Base-by-base conservation (phyloP, 2,797 vertebrate genomes). In the Oreochromis grahami region DNA sequence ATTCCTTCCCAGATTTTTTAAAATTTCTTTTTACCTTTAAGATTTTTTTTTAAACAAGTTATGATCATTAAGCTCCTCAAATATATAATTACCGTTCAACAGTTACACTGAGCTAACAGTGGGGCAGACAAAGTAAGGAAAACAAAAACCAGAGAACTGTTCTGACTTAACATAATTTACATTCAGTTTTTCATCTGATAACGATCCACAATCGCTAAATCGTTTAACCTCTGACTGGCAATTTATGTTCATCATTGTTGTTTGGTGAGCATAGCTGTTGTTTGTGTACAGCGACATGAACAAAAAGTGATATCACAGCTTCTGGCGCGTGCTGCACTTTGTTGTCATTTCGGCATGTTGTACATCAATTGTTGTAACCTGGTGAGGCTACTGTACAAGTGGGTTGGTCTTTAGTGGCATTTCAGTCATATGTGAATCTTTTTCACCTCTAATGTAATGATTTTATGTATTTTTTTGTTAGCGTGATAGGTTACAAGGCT, bases 1-100 rank as follows among this genome's bases (percentile, higher is more conserved):
- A 63, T 63, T 63, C 0, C 32, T 36, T 63, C 17, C 32, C 6
- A 0, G 0, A 2, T 7, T 63, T 63, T 6, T 55, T 55, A 8
- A 8, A 0, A 56, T 56, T 29, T 32, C 14, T 32, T 32, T 2
- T 58, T 36, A 12, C n/a, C 6, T 63, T 36, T 36, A 63, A n/a
- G 3, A 7, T n/a, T 32, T 4, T 36, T 15, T 29, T 58, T 7
- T 36, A 4, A 36, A 21, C n/a, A 65, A 41, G 60, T 21, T 65
- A 14, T 60, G 56, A 1, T 34, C 29, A 34, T 60, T 60, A 60
- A 65, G 34, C n/a, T 65, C 34, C 34, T 41, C 38, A 21, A 65
- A 5, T 65, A 65, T 21, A 41, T 14, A 21, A 65, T 65, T 65
- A n/a, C n/a, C n/a, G n/a, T n/a, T n/a, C n/a, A n/a, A n/a, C n/a